Base-by-base conservation (phyloP, 92 coral and sea anemone genomes). In the Epizoanthus scotinus region DNA sequence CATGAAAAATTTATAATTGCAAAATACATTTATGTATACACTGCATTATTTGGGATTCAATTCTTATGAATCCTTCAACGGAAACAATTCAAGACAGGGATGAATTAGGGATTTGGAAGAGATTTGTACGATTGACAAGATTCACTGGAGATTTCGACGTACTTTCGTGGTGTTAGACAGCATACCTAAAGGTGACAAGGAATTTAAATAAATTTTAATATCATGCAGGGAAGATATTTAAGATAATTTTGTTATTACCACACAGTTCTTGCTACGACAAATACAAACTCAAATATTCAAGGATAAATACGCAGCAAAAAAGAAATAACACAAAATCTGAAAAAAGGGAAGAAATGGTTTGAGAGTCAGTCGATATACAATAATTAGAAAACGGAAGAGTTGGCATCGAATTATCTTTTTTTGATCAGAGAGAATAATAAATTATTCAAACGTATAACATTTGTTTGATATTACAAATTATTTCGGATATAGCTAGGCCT, bases 1-100 rank as follows among this genome's bases (percentile, higher is more conserved):
- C 40, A 75, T 75, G 68, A 75, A 75, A 75, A 75, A 75, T 75
- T 75, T 75, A 75, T 75, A 75, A 75, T 59, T 75, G 27, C 36
- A 60, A 60, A 73, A 40, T 9, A 74, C 34, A 5, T 59, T 29
- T 36, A 17, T 59, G 57, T 75, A 36, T 59, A 59, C 18, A 38
- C 34, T 34, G 17, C 6, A 68, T 49, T 59, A 36, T 75, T 59
- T 36, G 55, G 22, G 34, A 47, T 75, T 59, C 27, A 22, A 29
- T 75, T 75, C 69, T 75, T 31, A 53, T 60, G 55, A 49, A 71
- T 24, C 19, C 31, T 71, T 71, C 8, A 0, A 25, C 19, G 21
- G 28, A 36, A 52, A 71, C 20, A 53, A 53, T 25, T 50, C 15
- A 38, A 26, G n/a, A 13, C 0, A 26, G 44, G 52, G 52, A 47